These are phyloP conservation scores for Alosa sapidissima DNA, from an alignment of 2,797 vertebrate genomes.

Conservation along the genomic window DNA sequence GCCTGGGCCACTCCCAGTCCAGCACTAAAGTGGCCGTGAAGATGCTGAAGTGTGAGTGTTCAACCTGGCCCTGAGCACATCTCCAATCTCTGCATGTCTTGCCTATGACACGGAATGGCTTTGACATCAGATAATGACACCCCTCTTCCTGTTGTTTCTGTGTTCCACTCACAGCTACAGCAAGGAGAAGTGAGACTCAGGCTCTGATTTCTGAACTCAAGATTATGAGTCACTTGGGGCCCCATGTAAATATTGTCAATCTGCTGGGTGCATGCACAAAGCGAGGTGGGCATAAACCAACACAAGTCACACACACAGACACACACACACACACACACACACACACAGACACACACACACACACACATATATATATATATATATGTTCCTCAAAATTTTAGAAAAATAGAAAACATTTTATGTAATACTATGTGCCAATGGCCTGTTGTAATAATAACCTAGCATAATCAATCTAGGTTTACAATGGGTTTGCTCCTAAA, in stretches of 20 bases:
- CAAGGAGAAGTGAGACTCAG: constrained; percentile 87
- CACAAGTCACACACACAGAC: constrained; percentile 16
- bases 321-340: too few relatives aligned
- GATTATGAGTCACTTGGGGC: constrained; percentile 93
- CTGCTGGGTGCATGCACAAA: constrained; percentile 91
- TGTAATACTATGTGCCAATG: neutral
- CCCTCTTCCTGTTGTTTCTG: neutral
- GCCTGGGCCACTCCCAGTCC: constrained; percentile 79
- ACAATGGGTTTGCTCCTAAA: neutral
- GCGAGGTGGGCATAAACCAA: constrained; percentile 77
- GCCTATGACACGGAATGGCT: neutral
- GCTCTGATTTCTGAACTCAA: constrained; percentile 96
- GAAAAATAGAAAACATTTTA: neutral
- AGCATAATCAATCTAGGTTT: neutral
- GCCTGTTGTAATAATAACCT: neutral
- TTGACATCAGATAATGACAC: neutral
- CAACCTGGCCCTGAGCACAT: neutral
- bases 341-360: neutral
- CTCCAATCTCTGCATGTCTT: neutral
- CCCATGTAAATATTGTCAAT: constrained; percentile 93
- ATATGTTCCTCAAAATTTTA: neutral
- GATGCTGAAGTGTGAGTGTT: constrained; percentile 92
- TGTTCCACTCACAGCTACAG: constrained; percentile 76
- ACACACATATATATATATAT: too few relatives aligned
- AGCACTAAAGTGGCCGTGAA: constrained; percentile 90